A percentile compares a stretch with the other conserved stretches of the same genome.
phyloP scores from a whole-genome alignment of 2,113 vertebrate genomes.

The Rutilus rutilus region DNA sequence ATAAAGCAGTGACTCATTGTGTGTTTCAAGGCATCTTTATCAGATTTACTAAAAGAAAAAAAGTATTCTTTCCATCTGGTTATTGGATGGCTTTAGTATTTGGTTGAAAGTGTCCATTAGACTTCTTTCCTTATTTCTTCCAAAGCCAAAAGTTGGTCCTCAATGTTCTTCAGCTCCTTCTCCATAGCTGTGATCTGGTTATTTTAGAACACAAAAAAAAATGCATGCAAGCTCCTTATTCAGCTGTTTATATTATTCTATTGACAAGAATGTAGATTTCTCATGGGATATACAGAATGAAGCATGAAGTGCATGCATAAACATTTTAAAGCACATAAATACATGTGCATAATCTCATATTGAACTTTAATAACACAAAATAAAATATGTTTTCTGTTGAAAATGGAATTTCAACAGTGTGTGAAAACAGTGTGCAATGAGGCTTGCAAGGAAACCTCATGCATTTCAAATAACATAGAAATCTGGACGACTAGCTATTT shows the following conservation, averaged over 20 bases:
- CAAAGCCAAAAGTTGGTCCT: slow-evolving; percentile 68
- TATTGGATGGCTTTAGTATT: background rate
- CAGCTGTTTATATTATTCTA: background rate
- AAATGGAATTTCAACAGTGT: background rate
- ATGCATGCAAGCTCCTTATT: background rate
- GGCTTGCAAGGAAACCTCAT: background rate
- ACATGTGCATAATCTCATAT: background rate
- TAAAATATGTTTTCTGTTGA: background rate
- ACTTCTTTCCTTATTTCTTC: slow-evolving; percentile 34
- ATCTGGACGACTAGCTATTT: background rate
- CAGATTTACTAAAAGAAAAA: background rate
- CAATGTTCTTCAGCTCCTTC: slow-evolving; percentile 70
- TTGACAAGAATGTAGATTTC: background rate
- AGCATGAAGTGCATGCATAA: slow-evolving; percentile 18
- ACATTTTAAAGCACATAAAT: background rate
- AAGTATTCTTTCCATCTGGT: background rate
- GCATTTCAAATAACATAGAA: background rate
- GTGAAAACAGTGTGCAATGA: background rate
- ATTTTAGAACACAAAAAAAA: slow-evolving; percentile 8
- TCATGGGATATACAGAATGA: background rate
- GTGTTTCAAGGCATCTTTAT: background rate
- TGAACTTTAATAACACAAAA: background rate
- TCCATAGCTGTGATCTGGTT: slow-evolving; percentile 68
- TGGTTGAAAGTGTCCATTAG: background rate
- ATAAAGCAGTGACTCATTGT: background rate